Conservation (phyloP, 2,888 invertebrate genomes). For the Parascotia fuliginaria region DNA sequence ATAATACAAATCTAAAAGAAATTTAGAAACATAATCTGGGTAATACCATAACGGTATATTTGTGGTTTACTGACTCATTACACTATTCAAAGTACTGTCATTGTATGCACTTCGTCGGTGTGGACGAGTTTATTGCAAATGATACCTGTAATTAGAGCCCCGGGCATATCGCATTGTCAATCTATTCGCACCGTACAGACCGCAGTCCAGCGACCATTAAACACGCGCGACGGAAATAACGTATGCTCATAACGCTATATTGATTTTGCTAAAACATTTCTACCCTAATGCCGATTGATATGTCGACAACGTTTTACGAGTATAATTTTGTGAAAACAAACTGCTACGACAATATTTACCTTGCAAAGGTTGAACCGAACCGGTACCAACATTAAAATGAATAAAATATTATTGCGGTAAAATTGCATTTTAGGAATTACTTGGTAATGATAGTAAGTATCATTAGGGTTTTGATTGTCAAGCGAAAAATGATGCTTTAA, state of each 20-base stretch:
- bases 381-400: too few relatives aligned
- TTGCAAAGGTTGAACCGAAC: too few relatives aligned
- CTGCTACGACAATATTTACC: too few relatives aligned
- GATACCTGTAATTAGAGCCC: conserved; percentile 80
- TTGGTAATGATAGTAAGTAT: too few relatives aligned
- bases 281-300: conserved; percentile 42
- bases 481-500: too few relatives aligned
- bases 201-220: conserved; percentile 49
- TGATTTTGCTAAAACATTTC: conserved; percentile 71
- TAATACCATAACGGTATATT: neutral
- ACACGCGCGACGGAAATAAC: conserved; percentile 71
- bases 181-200: conserved; percentile 67
- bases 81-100: conserved; percentile 1
- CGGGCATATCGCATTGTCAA: conserved; percentile 68
- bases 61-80: conserved; percentile 14
- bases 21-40: neutral
- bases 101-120: conserved; percentile 20
- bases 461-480: too few relatives aligned
- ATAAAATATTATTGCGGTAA: too few relatives aligned
- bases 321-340: too few relatives aligned
- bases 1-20: too few relatives aligned
- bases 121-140: conserved; percentile 76
- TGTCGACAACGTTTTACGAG: neutral
- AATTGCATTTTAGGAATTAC: too few relatives aligned
- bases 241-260: conserved; percentile 64